phyloP scores from a whole-genome alignment of 2,888 invertebrate genomes.

The Pollenia griseotomentosa region DNA sequence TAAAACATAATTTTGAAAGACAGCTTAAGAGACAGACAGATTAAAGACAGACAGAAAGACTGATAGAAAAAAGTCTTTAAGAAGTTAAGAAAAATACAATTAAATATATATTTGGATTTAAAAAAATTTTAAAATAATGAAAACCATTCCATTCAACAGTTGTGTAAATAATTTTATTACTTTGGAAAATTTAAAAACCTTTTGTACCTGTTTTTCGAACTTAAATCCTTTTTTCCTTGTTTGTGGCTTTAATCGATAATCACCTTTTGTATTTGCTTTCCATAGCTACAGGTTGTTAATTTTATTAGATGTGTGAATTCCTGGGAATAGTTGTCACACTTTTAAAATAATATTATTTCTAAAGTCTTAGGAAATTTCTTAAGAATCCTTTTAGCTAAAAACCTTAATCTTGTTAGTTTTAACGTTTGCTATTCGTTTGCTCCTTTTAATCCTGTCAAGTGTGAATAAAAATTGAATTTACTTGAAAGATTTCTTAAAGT shows the following conservation, averaged over 20 bases:
- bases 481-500: constrained; percentile 27
- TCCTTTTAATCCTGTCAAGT: constrained; percentile 55
- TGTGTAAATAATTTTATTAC: constrained; percentile 16
- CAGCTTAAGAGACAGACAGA: not conserved
- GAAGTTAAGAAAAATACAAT: constrained; percentile 17
- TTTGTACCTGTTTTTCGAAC: constrained; percentile 75
- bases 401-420: constrained; percentile 64
- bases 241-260: constrained; percentile 81
- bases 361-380: constrained; percentile 23
- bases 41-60: not conserved
- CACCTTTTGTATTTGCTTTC: constrained; percentile 57
- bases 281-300: not conserved
- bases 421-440: not conserved
- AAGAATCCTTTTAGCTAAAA: constrained; percentile 21
- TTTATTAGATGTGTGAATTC: constrained; percentile 46
- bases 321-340: constrained; percentile 27
- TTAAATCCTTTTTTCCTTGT: constrained; percentile 62
- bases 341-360: constrained; percentile 59
- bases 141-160: constrained; percentile 33
- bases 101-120: constrained; percentile 16
- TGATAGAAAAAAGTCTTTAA: not conserved
- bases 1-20: constrained; percentile 14
- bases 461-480: constrained; percentile 16
- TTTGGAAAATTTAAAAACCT: not conserved
- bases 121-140: not conserved